A percentile compares a stretch with the other conserved stretches of the same genome.
phyloP scores from a whole-genome alignment of 2,888 invertebrate genomes.

The Harmothoe impar region DNA sequence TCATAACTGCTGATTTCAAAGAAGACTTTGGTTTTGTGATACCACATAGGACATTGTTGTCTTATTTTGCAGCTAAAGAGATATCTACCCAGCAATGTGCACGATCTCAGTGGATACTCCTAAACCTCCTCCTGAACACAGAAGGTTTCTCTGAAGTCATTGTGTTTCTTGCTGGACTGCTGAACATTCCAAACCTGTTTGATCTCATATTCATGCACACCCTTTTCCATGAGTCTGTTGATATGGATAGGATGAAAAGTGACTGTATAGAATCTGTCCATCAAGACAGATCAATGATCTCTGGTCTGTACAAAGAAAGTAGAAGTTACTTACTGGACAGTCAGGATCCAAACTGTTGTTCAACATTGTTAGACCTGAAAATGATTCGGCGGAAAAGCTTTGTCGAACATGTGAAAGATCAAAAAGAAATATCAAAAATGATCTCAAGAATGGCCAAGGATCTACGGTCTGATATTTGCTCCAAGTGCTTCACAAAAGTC shows the following conservation, averaged over 20 bases:
- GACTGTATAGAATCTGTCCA: neutral
- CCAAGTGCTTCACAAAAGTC: conserved; percentile 16
- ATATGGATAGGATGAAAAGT: neutral
- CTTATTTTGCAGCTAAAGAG: conserved; percentile 32
- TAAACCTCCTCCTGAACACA: conserved; percentile 10
- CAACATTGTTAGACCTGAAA: conserved; percentile 25
- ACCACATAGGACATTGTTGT: conserved; percentile 26
- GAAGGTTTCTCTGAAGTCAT: conserved; percentile 18
- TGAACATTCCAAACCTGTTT: conserved; percentile 29
- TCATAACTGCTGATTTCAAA: conserved; percentile 32
- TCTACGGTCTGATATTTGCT: neutral
- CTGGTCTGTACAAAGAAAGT: conserved; percentile 21
- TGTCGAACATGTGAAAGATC: neutral
- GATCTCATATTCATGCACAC: conserved; percentile 46
- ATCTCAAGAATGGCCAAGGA: conserved; percentile 26
- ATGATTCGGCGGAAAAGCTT: neutral
- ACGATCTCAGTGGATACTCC: conserved; percentile 6
- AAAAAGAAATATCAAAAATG: neutral
- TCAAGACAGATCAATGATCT: neutral
- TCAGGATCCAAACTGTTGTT: neutral
- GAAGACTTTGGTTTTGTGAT: conserved; percentile 21
- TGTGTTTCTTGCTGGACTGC: neutral
- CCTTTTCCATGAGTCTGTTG: neutral
- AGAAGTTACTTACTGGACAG: neutral
- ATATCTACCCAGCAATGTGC: neutral